Conservation (phyloP, 1,140 invertebrate species). For the Zelostemma sp. region DNA sequence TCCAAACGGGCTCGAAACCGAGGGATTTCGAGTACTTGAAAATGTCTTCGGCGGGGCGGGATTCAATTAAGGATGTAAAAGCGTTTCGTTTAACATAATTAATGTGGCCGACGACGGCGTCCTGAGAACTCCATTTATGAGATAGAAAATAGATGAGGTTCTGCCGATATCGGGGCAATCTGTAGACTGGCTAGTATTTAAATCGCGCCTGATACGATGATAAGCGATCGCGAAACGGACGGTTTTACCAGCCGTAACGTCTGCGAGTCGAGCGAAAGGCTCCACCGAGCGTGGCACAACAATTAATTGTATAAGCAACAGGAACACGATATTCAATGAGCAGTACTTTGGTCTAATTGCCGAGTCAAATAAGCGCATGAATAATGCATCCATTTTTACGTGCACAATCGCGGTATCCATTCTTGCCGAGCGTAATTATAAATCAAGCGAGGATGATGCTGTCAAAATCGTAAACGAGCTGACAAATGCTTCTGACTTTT, state of each 20-base stretch:
- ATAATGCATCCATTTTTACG: slow-evolving; percentile 44
- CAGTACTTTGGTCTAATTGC: slow-evolving; percentile 46
- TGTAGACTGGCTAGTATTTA: slow-evolving; percentile 38
- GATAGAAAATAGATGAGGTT: slow-evolving; percentile 39
- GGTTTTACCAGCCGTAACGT: slow-evolving; percentile 47
- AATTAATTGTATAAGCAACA: slow-evolving; percentile 67
- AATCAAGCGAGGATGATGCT: slow-evolving; percentile 11
- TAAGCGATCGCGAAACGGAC: slow-evolving; percentile 50
- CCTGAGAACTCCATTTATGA: slow-evolving; percentile 37
- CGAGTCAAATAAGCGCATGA: slow-evolving; percentile 38
- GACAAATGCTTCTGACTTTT: slow-evolving; percentile 11
- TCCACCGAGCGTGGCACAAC: slow-evolving; percentile 59
- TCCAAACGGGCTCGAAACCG: no score
- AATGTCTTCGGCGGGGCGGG: neutral
- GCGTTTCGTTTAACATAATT: slow-evolving; percentile 26
- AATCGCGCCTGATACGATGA: slow-evolving; percentile 47
- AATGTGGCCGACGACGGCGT: slow-evolving; percentile 19
- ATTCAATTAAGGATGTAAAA: neutral
- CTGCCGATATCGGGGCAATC: slow-evolving; percentile 41
- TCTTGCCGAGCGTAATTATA: slow-evolving; percentile 11
- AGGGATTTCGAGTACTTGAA: no score
- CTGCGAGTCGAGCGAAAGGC: slow-evolving; percentile 57
- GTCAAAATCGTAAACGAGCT: neutral
- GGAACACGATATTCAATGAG: slow-evolving; percentile 52
- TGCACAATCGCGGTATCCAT: slow-evolving; percentile 8